A percentile compares a stretch with the other conserved stretches of the same genome.
Evolutionary conservation across 2,113 vertebrate genomes (phyloP).

Genomic region (Emydura subglobosa): DNA sequence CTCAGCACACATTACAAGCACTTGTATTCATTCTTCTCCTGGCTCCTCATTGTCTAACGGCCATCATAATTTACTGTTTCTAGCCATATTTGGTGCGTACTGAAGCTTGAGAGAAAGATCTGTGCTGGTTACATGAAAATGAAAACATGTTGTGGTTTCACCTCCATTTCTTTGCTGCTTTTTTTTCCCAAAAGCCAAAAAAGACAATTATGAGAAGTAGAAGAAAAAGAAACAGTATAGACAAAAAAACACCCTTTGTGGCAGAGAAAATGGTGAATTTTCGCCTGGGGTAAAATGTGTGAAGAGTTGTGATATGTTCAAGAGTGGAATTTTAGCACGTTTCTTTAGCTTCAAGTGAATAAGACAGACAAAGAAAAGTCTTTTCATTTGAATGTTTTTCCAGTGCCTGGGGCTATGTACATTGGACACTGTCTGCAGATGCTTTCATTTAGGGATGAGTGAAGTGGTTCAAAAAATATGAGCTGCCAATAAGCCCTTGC

Average conservation of each 20-base stretch:
- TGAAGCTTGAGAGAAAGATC: slow-evolving; percentile 57
- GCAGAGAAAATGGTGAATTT: slow-evolving; percentile 40
- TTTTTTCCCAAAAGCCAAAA: slow-evolving; percentile 25
- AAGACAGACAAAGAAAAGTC: slow-evolving; percentile 69
- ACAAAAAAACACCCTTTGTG: slow-evolving; percentile 27
- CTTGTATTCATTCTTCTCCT: slow-evolving; percentile 49
- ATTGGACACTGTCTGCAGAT: slow-evolving; percentile 66
- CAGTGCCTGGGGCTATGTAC: slow-evolving; percentile 64
- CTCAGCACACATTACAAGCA: slow-evolving; percentile 41
- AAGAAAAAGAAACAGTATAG: slow-evolving; percentile 52
- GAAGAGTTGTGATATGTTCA: slow-evolving; percentile 63
- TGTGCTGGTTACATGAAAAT: slow-evolving; percentile 62
- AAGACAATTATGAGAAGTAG: slow-evolving; percentile 44
- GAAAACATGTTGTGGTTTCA: slow-evolving; percentile 62
- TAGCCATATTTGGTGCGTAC: slow-evolving; percentile 45
- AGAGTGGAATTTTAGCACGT: slow-evolving; percentile 60
- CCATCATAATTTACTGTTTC: slow-evolving; percentile 59
- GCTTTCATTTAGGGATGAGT: slow-evolving; percentile 75
- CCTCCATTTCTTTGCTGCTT: slow-evolving; percentile 56
- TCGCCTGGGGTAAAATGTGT: slow-evolving; percentile 38
- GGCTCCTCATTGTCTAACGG: slow-evolving; percentile 44
- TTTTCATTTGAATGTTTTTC: slow-evolving; percentile 71
- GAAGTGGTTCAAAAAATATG: slow-evolving; percentile 70
- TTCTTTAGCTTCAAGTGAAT: slow-evolving; percentile 69
- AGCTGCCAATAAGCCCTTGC: slow-evolving; percentile 59